Base-by-base conservation (phyloP, 2,888 invertebrate genomes). In the Scaptomyza parva region DNA sequence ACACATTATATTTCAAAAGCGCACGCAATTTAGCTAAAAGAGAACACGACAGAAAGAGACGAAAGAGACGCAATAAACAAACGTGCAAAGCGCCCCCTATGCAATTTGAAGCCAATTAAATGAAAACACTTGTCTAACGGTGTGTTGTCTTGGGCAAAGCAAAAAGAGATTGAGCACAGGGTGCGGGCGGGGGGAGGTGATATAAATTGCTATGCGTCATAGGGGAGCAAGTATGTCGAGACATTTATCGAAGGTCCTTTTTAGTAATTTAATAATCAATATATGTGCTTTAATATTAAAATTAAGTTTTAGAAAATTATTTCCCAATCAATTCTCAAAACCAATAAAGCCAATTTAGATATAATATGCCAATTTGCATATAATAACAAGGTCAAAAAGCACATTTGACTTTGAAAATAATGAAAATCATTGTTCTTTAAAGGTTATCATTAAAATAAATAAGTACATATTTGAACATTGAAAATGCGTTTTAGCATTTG, bases 131-230 rank as follows among this genome's bases (percentile, higher is more conserved):
- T 47, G 45, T 22, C n/a, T 41, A 41, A 30, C 57, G 6, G 63
- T 7, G 35, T 12, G 35, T 14, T n/a, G n/a, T n/a, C n/a, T n/a
- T n/a, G 14, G 14, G 14, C 14, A 47, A 18, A 41, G 18, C 5
- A 20, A 8, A 11, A 2, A 39, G 18, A 39, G 35, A 14, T 12
- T 5, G 33, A 7, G n/a, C n/a, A n/a, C n/a, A 18, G 39, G 39
- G 11, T 1, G 39, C 18, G 18, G 17, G 1, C n/a, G 35, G 39
- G 39, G 18, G 17, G 1, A 35, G 35, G 11, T 14, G 14, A n/a
- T 7, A 7, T 18, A 18, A 43, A n/a, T 35, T n/a, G 9, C 14
- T 24, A 44, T 73, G 73, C 59, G 70, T 73, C 73, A 66, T 40
- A 28, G 30, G 35, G 33, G 17, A 18, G 43, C 41, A 14, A 9